Base-by-base conservation (phyloP, 1,140 invertebrate species). In the Dinothrombium tinctorium region DNA sequence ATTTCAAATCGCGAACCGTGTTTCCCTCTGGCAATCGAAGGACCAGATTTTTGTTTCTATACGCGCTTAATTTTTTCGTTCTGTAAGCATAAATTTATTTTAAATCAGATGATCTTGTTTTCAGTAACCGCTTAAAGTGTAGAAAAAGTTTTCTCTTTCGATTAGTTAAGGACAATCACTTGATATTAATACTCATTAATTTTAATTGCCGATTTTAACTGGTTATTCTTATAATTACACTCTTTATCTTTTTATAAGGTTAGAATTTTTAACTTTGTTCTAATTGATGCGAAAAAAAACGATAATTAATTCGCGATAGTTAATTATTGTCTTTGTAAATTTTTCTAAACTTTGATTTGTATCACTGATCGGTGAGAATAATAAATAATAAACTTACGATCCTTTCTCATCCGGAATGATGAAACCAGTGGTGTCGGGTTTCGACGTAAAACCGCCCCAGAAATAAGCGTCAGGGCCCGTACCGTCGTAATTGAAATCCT, bases 341-440 rank as follows among this genome's bases (percentile, higher is more conserved):
- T n/a, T n/a, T n/a, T n/a, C n/a, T n/a, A n/a, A n/a, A n/a, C n/a
- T n/a, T n/a, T n/a, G n/a, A n/a, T n/a, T n/a, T n/a, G n/a, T n/a
- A n/a, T n/a, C n/a, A n/a, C n/a, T n/a, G n/a, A n/a, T n/a, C n/a
- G n/a, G n/a, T n/a, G n/a, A n/a, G n/a, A n/a, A n/a, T n/a, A n/a
- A n/a, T 33, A 33, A 7, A 17, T 36, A 38, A 25, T 25, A 1
- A n/a, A 38, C 37, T 38, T 38, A 38, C 32, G 41, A 42, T 54
- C 77, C 76, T 60, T 71, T 68, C 55, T 83, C 74, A 51, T 86
- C 75, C 4, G 80, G 76, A 2, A 87, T 72, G 43, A 86, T 81
- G 52, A 83, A 82, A 4, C 82, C 82, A 53, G 82, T 74, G 0
- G 76, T 75, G 3, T 79, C 79, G 0, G 81, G 79, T 24, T 76